Conservation (phyloP, 2,113 vertebrate species). For the Nothoprocta perdicaria region DNA sequence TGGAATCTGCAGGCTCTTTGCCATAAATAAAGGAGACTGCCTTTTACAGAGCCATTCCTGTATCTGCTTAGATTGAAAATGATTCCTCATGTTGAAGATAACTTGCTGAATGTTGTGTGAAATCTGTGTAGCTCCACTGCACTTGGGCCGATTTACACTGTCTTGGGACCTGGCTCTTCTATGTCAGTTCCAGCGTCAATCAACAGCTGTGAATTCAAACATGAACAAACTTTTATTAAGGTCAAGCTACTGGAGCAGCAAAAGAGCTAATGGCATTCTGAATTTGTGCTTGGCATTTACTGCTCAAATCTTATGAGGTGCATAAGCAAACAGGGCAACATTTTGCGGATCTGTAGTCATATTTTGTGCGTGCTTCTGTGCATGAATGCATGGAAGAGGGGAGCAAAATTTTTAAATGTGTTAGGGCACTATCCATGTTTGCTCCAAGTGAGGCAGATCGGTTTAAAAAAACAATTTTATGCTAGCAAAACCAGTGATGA, state of each 20-base stretch:
- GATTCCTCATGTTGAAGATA: constrained; percentile 5
- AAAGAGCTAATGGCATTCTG: constrained; percentile 8
- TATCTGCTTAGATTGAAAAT: constrained; percentile 38
- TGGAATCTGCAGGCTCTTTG: constrained; percentile 18
- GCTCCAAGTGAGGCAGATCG: neutral
- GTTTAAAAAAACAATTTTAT: neutral
- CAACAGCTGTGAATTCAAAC: constrained; percentile 21
- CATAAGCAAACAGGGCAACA: neutral
- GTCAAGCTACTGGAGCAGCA: neutral
- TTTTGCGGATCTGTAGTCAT: neutral
- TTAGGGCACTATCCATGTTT: neutral
- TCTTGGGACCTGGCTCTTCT: neutral
- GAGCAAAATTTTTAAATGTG: neutral
- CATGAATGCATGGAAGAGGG: neutral
- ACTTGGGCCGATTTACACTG: neutral
- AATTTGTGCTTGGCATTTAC: constrained; percentile 18
- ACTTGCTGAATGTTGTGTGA: neutral
- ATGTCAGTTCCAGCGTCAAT: neutral
- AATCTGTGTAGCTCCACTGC: neutral
- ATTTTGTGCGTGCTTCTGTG: neutral
- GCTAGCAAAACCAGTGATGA: neutral
- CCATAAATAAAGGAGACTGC: constrained; percentile 20
- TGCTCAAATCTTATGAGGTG: neutral
- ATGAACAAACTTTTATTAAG: neutral
- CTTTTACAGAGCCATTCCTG: constrained; percentile 20